phyloP scores from a whole-genome alignment of 2,888 invertebrate species.

The Unio pictorum region DNA sequence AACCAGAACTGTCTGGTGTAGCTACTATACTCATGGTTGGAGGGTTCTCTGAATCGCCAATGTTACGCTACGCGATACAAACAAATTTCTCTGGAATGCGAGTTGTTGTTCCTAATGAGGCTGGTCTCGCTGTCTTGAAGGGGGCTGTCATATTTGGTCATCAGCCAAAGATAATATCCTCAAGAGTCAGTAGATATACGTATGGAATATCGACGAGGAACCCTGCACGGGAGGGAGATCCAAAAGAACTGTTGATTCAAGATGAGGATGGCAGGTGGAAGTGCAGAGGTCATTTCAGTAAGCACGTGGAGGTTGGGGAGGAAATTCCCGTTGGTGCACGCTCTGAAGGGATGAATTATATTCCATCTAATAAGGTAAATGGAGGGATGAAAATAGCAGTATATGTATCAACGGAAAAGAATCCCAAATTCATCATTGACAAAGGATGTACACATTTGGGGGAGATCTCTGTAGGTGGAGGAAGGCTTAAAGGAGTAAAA shows the following conservation, averaged over 20 bases:
- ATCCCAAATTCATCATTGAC: slow-evolving; percentile 21
- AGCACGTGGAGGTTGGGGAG: slow-evolving; percentile 18
- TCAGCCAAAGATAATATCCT: slow-evolving; percentile 10
- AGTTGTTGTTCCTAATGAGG: slow-evolving; percentile 25
- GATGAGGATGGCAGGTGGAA: not conserved
- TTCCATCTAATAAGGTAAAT: not conserved
- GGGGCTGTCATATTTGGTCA: slow-evolving; percentile 33
- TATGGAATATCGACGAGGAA: slow-evolving; percentile 11
- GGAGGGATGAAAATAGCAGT: slow-evolving; percentile 8
- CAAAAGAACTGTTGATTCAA: slow-evolving; percentile 1
- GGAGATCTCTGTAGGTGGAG: slow-evolving; percentile 18
- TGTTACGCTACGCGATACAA: slow-evolving; percentile 16
- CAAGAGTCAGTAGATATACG: slow-evolving; percentile 19
- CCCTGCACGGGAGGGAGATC: slow-evolving; percentile 7
- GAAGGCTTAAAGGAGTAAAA: slow-evolving; percentile 10
- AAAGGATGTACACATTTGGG: slow-evolving; percentile 13
- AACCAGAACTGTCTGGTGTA: slow-evolving; percentile 6
- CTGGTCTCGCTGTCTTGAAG: slow-evolving; percentile 23
- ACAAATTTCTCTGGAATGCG: slow-evolving; percentile 10
- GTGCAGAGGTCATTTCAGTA: slow-evolving; percentile 11
- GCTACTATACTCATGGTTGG: slow-evolving; percentile 27
- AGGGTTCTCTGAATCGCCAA: slow-evolving; percentile 27
- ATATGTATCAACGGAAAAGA: slow-evolving; percentile 16
- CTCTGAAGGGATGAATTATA: not conserved
- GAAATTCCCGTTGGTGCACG: slow-evolving; percentile 6